phyloP scores from a whole-genome alignment of 1,140 invertebrate species.

The Manduca sexta region DNA sequence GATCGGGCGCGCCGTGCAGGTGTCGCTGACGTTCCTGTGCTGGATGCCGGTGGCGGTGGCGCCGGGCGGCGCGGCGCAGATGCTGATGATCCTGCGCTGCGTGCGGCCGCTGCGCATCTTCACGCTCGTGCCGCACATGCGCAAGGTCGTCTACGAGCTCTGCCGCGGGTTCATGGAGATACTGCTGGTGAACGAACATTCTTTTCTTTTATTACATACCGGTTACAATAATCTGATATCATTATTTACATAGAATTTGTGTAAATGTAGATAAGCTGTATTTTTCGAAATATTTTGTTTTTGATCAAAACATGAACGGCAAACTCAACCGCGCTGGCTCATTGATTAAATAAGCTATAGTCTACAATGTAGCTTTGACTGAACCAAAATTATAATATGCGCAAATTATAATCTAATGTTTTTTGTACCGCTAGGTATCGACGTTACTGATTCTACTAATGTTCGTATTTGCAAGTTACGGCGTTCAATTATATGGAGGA shows the following conservation, averaged over 20 bases:
- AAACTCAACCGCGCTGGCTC: too few relatives aligned
- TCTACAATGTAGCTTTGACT: too few relatives aligned
- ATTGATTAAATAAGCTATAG: too few relatives aligned
- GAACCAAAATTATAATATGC: too few relatives aligned
- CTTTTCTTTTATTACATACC: too few relatives aligned
- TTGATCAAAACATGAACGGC: too few relatives aligned
- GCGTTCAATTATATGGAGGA: conserved; percentile 98
- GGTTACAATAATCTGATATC: too few relatives aligned
- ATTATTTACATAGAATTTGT: too few relatives aligned
- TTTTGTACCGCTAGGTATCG: too few relatives aligned
- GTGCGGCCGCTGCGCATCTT: conserved; percentile 97
- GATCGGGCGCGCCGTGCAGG: conserved; percentile 69
- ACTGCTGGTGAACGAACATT: conserved; percentile 79
- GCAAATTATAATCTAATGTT: too few relatives aligned
- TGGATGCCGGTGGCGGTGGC: conserved; percentile 97
- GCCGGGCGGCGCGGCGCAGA: conserved; percentile 92
- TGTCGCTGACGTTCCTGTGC: conserved; percentile 93
- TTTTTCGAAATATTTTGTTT: too few relatives aligned
- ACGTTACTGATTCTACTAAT: conserved; percentile 98
- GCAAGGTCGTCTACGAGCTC: conserved; percentile 98
- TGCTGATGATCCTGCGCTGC: conserved; percentile 97
- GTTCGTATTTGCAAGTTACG: conserved; percentile 99
- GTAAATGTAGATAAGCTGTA: too few relatives aligned
- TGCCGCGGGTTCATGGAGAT: conserved; percentile 99
- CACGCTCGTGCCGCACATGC: conserved; percentile 98